Evolutionary conservation across 2,797 vertebrate genomes (phyloP), one percentile per base, ranked within the genome.

Genomic region (Taeniopygia guttata): DNA sequence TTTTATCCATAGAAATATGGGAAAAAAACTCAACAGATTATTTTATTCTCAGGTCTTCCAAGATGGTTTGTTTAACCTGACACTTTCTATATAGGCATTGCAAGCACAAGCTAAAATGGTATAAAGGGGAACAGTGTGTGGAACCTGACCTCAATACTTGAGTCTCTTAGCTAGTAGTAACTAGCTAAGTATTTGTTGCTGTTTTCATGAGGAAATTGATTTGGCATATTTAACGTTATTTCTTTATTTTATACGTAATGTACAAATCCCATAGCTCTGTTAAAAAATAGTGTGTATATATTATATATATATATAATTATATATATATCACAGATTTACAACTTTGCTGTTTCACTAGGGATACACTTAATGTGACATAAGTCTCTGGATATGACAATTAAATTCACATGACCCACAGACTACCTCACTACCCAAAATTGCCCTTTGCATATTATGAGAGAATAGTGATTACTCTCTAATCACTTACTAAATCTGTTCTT

Each of bases 321-420:
- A 55, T 64, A 49, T 90, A 11, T 80, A 20, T 96, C 34, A 12
- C 73, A 93, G 95, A 95, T 97, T 95, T 96, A 97, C 90, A 93
- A 45, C 91, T 89, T 74, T 94, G 64, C 83, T 93, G 54, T 92
- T 97, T 93, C 95, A 78, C 95, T 83, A 90, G 94, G 96, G 93
- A 96, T 92, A 83, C 78, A 75, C 78, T 97, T 95, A 96, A 96
- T 83, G 90, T 96, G 91, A 73, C 92, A 96, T 97, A 96, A 96
- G 95, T 96, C 95, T 96, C 88, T 96, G 81, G 81, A 93, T 93
- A 95, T 90, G 95, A 94, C 95, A 96, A 96, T 95, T 97, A 96
- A 94, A 96, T 97, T 96, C 96, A 90, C 81, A 95, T 97, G 96
- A 96, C 96, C 95, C 88, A 92, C n/a, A 9, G 84, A 87, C 91